Conservation (phyloP, 2,797 vertebrate genomes). For the Buphagus erythrorhynchus region DNA sequence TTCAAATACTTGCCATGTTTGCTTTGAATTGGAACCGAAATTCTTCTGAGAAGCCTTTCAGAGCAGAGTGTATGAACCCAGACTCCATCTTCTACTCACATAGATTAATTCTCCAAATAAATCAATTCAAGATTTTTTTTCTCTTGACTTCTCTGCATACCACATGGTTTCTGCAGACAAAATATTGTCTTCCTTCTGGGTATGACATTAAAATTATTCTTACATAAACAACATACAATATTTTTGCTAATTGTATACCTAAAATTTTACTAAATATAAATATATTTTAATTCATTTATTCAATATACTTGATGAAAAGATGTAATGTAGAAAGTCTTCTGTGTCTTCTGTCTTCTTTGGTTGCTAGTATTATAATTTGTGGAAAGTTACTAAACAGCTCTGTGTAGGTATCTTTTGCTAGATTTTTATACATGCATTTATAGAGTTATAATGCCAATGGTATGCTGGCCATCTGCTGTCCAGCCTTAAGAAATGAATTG, state of each 20-base stretch:
- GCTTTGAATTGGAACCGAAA: not conserved
- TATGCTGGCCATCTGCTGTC: not conserved
- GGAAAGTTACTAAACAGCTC: not conserved
- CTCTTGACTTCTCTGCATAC: not conserved
- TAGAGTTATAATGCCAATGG: not conserved
- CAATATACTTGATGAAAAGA: not conserved
- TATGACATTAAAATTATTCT: not conserved
- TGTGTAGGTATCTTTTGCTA: not conserved
- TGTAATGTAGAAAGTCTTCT: not conserved
- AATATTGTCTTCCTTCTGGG: not conserved
- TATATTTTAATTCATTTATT: not conserved
- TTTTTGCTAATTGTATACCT: not conserved
- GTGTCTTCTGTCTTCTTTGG: not conserved
- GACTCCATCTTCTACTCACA: not conserved
- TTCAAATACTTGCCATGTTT: not conserved
- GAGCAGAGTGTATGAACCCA: not conserved
- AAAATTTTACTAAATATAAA: not conserved
- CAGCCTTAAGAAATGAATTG: not conserved
- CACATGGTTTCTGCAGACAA: not conserved
- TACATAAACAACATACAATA: not conserved
- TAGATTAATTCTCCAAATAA: not conserved
- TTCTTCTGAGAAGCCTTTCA: not conserved
- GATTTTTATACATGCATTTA: not conserved
- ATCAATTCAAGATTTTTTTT: not conserved
- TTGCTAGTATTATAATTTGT: not conserved